Base-by-base conservation (phyloP, 2,888 invertebrate genomes). In the Nudaria mundana region DNA sequence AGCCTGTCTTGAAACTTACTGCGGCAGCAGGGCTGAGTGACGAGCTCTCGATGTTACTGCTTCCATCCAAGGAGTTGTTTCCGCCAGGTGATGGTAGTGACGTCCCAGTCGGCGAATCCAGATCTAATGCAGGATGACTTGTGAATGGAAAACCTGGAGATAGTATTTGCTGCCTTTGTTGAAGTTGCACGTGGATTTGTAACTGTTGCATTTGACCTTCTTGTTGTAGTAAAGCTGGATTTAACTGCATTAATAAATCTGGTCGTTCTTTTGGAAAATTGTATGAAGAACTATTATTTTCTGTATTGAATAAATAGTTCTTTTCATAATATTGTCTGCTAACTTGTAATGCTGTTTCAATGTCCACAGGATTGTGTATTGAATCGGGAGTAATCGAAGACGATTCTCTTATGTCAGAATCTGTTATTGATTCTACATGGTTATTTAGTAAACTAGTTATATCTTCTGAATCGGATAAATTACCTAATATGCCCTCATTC, bases 71-170 rank as follows among this genome's bases (percentile, higher is more conserved):
- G 0, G 94, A 94, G 67, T 92, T 93, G 50, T 92, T 92, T 18
- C 92, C 93, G 40, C 93, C 94, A 0, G 96, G 95, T 29, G 95
- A 95, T 1, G 96, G 96, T 48, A 96, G 82, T 29, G 95, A 95
- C 65, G 95, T 93, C 28, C 82, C 87, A n/a, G 92, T 90, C 26
- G 94, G 93, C 37, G 94, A 94, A 52, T 93, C 94, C 23, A 94
- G 92, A 63, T 94, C 94, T 65, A 94, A 71, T 13, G 91, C 91
- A 71, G 92, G 93, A 73, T 92, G 93, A 66, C 91, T 92, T 70
- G 91, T 84, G 76, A 93, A 93, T 44, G 91, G 91, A 48, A 92
- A 89, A 31, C 91, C 86, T 44, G 93, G 88, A 66, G 91, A 89
- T 58, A 92, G 58, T 46, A 91, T 90, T 56, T 90, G 91, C 59